These are phyloP conservation scores for Felis chaus DNA, from an alignment of 2,113 vertebrate genomes.

Conservation along the genomic window DNA sequence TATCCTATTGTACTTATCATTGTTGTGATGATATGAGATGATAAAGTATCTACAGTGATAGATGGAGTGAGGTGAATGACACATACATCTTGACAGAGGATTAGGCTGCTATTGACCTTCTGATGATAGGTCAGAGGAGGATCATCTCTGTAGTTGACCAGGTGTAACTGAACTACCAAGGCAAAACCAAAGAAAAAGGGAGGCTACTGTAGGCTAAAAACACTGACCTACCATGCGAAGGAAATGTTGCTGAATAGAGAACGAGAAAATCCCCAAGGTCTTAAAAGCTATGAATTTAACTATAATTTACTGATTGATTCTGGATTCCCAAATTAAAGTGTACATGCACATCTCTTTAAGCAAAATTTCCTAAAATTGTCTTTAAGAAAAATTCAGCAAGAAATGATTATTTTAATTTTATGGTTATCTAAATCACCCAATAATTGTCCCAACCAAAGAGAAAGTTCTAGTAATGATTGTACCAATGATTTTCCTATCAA, in stretches of 20 bases:
- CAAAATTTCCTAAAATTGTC: neutral
- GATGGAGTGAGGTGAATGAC: neutral
- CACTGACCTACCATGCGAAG: neutral
- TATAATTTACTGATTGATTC: slow-evolving; percentile 34
- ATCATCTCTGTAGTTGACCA: neutral
- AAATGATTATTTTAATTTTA: slow-evolving; percentile 57
- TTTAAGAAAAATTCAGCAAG: neutral
- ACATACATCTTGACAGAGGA: neutral
- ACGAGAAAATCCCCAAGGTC: neutral
- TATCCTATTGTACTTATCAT: neutral
- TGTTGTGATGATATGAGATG: neutral
- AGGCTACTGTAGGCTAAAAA: neutral
- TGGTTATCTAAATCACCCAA: slow-evolving; percentile 16
- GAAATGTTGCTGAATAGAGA: neutral
- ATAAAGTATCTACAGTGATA: neutral
- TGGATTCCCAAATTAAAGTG: neutral
- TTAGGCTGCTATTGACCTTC: neutral
- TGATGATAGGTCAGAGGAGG: neutral
- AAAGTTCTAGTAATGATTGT: slow-evolving; percentile 28
- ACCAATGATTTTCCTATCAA: slow-evolving; percentile 41
- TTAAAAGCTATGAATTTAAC: neutral
- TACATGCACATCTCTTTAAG: neutral
- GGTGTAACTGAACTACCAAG: neutral
- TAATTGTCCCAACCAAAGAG: slow-evolving; percentile 35
- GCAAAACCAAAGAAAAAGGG: neutral